Base-by-base conservation (phyloP, 2,113 vertebrate species). In the Engystomops pustulosus region DNA sequence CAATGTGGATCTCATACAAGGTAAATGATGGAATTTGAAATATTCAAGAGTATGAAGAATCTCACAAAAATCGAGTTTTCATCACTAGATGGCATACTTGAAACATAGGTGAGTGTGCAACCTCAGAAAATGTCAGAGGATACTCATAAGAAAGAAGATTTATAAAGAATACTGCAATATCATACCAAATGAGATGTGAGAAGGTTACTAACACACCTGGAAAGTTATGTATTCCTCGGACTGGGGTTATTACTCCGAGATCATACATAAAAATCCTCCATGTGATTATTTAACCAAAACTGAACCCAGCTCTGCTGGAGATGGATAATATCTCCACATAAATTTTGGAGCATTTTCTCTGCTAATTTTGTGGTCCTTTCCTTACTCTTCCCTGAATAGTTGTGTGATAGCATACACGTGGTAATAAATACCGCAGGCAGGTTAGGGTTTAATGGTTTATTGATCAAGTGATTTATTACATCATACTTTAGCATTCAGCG, bases 391-490 rank as follows among this genome's bases (percentile, higher is more conserved):
- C 25, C 72, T 49, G 25, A 76, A 25, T 58, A 25, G 20, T 36
- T 36, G 32, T 58, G 32, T n/a, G 17, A 25, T 23, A 20, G 17
- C 23, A 53, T 36, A 6, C 14, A 20, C 14, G 49, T 9, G 36
- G 75, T 38, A 58, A 58, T 38, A 53, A 58, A 51, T 49, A n/a
- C 47, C 5, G 74, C 49, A 32, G 47, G 30, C 49, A 32, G 47
- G 30, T 32, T 51, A 27, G 18, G 74, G 17, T 38, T 38, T 78
- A 78, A 78, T 58, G 75, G 75, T 27, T 58, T 78, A 78, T 78
- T 78, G 75, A 78, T 78, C n/a, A 2, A 58, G 49, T 78, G 30
- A 38, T 41, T 78, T 58, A 78, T 74, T 45, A 74, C 34, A 58
- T 58, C 75, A 78, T 38, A 58, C 32, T 2, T 58, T 60, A 27